phyloP scores from a whole-genome alignment of 2,797 vertebrate genomes.

The Malurus splendens region DNA sequence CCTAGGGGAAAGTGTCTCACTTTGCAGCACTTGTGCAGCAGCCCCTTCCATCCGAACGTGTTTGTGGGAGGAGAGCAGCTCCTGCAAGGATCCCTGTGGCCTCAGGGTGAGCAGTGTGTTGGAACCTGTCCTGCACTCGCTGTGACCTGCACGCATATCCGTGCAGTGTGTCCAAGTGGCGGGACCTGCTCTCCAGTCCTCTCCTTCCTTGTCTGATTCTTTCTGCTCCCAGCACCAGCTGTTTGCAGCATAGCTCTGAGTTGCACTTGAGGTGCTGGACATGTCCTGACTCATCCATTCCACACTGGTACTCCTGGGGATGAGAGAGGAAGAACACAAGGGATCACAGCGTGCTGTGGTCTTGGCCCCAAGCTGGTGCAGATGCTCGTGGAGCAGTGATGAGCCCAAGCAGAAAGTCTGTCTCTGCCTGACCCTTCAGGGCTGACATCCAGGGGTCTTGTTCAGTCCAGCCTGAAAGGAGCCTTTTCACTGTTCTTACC shows the following conservation, averaged over 20 bases:
- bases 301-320: neutral
- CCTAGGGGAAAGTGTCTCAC: neutral
- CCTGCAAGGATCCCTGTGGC: neutral
- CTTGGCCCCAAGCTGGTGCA: neutral
- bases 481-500: neutral
- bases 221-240: neutral
- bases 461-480: neutral
- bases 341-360: neutral
- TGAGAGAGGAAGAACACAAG: neutral
- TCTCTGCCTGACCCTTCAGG: neutral
- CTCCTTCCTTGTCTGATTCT: neutral
- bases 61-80: neutral
- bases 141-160: rapidly evolving
- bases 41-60: neutral
- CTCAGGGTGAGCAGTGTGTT: neutral
- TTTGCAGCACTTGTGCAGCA: neutral
- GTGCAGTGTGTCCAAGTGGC: neutral
- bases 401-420: neutral
- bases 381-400: neutral
- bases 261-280: rapidly evolving
- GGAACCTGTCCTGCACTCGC: neutral
- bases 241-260: neutral
- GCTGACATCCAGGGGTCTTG: neutral
- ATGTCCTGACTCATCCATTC: rapidly evolving
- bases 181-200: neutral